phyloP scores from a whole-genome alignment of 2,797 vertebrate species.

The Halcyon chelicuti region DNA sequence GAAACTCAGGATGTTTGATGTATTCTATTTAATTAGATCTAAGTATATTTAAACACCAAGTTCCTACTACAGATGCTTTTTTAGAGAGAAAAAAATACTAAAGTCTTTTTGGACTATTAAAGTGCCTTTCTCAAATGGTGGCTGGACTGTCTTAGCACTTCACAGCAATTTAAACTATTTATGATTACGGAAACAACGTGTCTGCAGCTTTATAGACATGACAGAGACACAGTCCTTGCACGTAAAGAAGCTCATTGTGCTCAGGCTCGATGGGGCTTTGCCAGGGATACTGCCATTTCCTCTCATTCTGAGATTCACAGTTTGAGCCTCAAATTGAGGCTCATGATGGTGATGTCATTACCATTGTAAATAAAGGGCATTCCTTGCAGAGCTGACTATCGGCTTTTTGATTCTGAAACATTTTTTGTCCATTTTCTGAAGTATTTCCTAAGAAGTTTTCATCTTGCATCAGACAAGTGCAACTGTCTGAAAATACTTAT shows the following conservation, averaged over 20 bases:
- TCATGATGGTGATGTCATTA: background rate
- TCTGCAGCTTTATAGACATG: slow-evolving; percentile 21
- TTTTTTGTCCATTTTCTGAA: background rate
- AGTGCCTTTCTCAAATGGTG: background rate
- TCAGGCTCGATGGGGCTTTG: slow-evolving; percentile 24
- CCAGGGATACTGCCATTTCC: slow-evolving; percentile 45
- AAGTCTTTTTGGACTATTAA: background rate
- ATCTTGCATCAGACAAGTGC: background rate
- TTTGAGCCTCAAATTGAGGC: slow-evolving; percentile 3
- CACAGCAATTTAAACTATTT: slow-evolving; percentile 33
- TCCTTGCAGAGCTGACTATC: background rate
- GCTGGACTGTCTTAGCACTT: slow-evolving; percentile 23
- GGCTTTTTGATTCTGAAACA: background rate
- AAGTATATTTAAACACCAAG: background rate
- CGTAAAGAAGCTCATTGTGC: background rate
- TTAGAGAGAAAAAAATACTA: background rate
- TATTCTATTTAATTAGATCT: background rate
- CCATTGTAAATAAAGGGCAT: background rate
- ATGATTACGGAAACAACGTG: slow-evolving; percentile 22
- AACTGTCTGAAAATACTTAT: background rate
- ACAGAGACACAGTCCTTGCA: background rate
- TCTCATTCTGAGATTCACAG: background rate
- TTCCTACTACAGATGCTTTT: background rate
- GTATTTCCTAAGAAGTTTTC: background rate
- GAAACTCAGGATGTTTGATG: background rate